These are phyloP conservation scores for Craterocephalus amniculus DNA, from an alignment of 2,797 vertebrate genomes.

Conservation along the genomic window DNA sequence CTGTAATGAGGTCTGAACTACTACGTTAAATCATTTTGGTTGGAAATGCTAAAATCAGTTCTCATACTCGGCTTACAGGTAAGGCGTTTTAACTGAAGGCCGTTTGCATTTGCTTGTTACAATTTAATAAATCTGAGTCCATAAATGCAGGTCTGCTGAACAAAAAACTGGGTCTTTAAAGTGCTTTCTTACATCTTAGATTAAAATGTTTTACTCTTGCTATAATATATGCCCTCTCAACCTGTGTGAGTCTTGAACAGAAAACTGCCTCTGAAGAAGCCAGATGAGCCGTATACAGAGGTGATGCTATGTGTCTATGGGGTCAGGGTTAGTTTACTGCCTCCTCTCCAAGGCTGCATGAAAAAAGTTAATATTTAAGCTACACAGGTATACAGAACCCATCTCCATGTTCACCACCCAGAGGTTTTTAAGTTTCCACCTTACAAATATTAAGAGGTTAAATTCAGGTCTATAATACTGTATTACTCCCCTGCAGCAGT, in stretches of 20 bases:
- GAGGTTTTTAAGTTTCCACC: background rate
- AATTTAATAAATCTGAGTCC: too few relatives aligned
- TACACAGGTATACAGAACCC: background rate
- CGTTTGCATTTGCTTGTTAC: too few relatives aligned
- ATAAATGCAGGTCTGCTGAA: background rate
- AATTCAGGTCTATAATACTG: too few relatives aligned
- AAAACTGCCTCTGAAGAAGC: background rate
- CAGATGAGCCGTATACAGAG: background rate
- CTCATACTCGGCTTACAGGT: too few relatives aligned
- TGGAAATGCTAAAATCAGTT: too few relatives aligned
- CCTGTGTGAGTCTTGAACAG: background rate
- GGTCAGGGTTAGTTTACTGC: too few relatives aligned
- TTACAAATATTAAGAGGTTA: background rate
- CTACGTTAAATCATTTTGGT: too few relatives aligned
- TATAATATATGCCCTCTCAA: slow-evolving; percentile 5
- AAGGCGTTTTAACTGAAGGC: background rate
- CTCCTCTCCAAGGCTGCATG: background rate
- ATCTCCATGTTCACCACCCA: background rate
- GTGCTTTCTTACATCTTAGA: slow-evolving; percentile 17
- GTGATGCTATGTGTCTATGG: background rate
- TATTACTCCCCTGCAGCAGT: too few relatives aligned
- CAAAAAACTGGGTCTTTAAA: slow-evolving; percentile 4
- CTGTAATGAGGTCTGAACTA: too few relatives aligned
- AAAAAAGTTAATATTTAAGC: background rate
- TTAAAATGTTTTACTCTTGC: slow-evolving; percentile 12